These are phyloP conservation scores for Meandrina meandrites DNA, from an alignment of 92 coral and sea anemone genomes.

Conservation along the genomic window DNA sequence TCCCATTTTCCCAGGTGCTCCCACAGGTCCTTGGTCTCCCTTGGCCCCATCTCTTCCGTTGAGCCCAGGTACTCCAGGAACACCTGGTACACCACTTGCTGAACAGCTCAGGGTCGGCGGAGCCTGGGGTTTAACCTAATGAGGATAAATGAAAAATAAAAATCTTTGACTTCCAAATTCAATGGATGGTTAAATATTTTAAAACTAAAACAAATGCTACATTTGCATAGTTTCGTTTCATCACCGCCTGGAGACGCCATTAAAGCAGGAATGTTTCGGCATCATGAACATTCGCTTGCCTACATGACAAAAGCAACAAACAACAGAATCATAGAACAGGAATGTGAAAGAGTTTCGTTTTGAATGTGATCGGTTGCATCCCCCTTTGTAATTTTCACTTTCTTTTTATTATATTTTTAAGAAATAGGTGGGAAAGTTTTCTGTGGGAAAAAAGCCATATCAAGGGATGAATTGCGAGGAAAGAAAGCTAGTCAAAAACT, in stretches of 20 bases:
- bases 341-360: too few relatives aligned
- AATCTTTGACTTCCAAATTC: too few relatives aligned
- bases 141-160: background rate
- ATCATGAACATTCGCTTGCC: too few relatives aligned
- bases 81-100: slow-evolving; percentile 13
- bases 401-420: too few relatives aligned
- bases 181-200: background rate
- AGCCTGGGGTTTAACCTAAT: background rate
- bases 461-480: too few relatives aligned
- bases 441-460: too few relatives aligned
- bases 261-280: background rate
- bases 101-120: background rate
- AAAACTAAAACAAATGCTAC: background rate
- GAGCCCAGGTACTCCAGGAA: slow-evolving; percentile 27
- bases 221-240: background rate
- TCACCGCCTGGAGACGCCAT: background rate
- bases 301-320: too few relatives aligned
- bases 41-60: slow-evolving; percentile 16
- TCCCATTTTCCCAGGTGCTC: slow-evolving; percentile 16
- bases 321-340: too few relatives aligned
- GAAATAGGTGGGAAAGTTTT: too few relatives aligned
- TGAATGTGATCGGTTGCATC: too few relatives aligned
- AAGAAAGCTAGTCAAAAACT: too few relatives aligned
- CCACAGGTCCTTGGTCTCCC: slow-evolving; percentile 13
- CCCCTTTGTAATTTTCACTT: too few relatives aligned